Base-by-base conservation (phyloP, 2,888 invertebrate species). In the Brenthis daphne region DNA sequence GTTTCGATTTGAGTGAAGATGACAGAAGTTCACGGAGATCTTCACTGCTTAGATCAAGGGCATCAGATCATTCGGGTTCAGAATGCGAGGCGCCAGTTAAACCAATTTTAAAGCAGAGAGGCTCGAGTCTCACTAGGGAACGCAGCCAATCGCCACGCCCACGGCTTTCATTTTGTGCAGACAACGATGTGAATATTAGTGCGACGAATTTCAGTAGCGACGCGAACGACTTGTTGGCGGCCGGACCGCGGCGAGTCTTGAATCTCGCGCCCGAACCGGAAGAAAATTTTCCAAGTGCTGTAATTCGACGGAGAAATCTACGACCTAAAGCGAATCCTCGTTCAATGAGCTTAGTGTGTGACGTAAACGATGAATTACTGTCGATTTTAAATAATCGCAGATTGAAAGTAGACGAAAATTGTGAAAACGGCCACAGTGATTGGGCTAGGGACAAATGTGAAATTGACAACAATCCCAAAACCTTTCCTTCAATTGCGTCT, bases 31-130 rank as follows among this genome's bases (percentile, higher is more conserved):
- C 94, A 56, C 92, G 93, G 68, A 92, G 94, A 76, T 86, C 94
- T 73, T 94, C 94, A 55, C 89, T 94, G 67, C 87, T 94, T 60
- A 91, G 93, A 77, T 94, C 93, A 76, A 89, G 94, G 75, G 89
- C 93, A 74, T 90, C 93, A 37, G 92, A 93, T 75, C 93, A 94
- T 77, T 93, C 93, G 69, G 91, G 93, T 76, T 92, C 94, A 67
- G 94, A 94, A 79, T 93, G 93, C 74, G 94, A 94, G 76, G 86
- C 93, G 73, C 92, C 94, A 67, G 91, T 95, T 66, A 94, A 91
- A 85, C 95, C 95, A 77, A 95, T 95, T 86, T 88, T 95, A 79
- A 95, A 95, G 84, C 95, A 95, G 81, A 90, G 93, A 75, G 92
- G 92, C 80, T 93, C 94, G 71, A 94, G 94, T 81, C 94, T 95